Evolutionary conservation across 2,797 vertebrate genomes (phyloP).

Genomic region (Hapalemur alaotrensis): DNA sequence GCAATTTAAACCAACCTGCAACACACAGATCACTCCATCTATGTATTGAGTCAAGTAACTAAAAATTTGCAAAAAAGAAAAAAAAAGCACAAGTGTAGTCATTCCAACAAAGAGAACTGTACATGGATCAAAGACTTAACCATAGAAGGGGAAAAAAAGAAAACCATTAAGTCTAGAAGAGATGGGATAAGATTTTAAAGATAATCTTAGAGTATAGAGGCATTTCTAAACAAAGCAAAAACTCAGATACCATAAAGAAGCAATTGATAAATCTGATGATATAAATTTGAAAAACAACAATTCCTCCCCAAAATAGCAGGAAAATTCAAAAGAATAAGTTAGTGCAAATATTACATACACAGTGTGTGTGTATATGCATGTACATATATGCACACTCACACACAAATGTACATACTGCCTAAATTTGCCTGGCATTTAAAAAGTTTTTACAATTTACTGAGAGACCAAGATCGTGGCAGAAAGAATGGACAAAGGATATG

Average conservation of each 20-base stretch:
- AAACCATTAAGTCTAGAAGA: not conserved
- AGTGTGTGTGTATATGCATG: not conserved
- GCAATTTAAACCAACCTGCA: not conserved
- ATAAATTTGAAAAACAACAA: not conserved
- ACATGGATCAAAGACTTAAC: not conserved
- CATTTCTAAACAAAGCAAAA: not conserved
- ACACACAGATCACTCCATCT: not conserved
- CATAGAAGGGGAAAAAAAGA: too few species aligned
- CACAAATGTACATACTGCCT: not conserved
- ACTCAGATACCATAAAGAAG: not conserved
- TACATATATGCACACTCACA: not conserved
- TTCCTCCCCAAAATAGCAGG: not conserved
- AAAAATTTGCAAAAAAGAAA: not conserved
- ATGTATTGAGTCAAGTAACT: too few species aligned
- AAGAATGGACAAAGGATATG: not conserved
- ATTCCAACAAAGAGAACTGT: not conserved
- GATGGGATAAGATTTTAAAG: not conserved
- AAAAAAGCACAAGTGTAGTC: too few species aligned
- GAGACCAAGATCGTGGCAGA: not conserved
- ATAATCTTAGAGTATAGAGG: too few species aligned
- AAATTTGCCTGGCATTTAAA: not conserved
- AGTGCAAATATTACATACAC: not conserved
- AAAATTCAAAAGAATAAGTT: not conserved
- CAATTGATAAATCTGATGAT: not conserved
- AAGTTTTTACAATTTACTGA: not conserved